These are phyloP conservation scores for Tarsius wallacei DNA, from an alignment of 2,797 vertebrate genomes.

Conservation along the genomic window DNA sequence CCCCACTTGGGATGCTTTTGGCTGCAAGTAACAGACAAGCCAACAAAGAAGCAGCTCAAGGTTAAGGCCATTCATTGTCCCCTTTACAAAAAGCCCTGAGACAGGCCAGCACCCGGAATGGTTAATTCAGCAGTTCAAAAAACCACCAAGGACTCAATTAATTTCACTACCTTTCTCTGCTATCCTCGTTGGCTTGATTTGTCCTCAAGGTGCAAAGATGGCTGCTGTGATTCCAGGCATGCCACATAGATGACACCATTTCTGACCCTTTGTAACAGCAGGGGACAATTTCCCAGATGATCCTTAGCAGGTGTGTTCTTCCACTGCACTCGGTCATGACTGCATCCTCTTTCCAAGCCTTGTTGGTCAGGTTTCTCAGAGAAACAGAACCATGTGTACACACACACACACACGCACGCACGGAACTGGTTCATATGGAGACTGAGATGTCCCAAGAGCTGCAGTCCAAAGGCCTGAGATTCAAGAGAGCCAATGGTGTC, in stretches of 20 bases:
- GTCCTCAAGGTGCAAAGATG: not conserved
- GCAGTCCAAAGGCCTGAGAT: not conserved
- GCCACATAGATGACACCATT: not conserved
- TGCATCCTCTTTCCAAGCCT: not conserved
- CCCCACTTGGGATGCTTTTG: not conserved
- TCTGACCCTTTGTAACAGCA: not conserved
- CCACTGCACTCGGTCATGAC: not conserved
- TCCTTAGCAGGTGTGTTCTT: not conserved
- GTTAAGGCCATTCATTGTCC: not conserved
- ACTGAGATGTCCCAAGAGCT: not conserved
- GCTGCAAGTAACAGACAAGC: not conserved
- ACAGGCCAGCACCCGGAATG: not conserved
- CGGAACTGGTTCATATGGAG: not conserved
- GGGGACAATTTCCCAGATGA: not conserved
- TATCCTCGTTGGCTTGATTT: not conserved
- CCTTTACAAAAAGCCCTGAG: not conserved
- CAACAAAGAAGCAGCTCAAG: not conserved
- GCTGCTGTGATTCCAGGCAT: not conserved
- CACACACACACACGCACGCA: not conserved
- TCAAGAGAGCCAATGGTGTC: not conserved
- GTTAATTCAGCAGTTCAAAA: not conserved
- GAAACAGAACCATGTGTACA: not conserved
- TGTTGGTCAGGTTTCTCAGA: not conserved
- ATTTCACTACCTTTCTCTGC: not conserved
- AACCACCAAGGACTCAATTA: not conserved